phyloP scores from a whole-genome alignment of 2,113 vertebrate species.

The Equus przewalskii region DNA sequence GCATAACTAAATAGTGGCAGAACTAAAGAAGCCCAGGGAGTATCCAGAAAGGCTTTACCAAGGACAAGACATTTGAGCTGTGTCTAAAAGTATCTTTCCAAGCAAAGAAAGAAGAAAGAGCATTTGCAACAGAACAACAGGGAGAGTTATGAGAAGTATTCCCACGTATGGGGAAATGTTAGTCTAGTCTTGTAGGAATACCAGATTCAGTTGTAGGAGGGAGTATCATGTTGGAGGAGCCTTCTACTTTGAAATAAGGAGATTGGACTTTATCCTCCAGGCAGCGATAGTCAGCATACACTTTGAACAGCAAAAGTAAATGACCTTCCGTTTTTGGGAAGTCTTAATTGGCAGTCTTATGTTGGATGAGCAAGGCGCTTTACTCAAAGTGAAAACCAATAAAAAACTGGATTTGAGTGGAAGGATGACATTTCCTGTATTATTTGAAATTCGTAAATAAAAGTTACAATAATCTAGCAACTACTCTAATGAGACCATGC shows the following conservation, averaged over 20 bases:
- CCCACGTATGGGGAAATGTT: rapidly evolving
- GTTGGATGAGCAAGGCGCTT: neutral
- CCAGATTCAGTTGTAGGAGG: neutral
- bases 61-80: neutral
- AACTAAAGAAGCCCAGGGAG: neutral
- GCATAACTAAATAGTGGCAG: neutral
- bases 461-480: neutral
- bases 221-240: neutral
- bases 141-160: neutral
- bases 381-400: neutral
- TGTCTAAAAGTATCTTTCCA: neutral
- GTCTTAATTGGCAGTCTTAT: neutral
- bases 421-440: neutral
- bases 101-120: neutral
- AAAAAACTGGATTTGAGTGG: neutral
- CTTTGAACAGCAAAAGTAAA: neutral
- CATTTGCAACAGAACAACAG: neutral
- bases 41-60: neutral
- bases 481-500: neutral
- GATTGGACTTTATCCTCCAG: neutral
- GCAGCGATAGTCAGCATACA: neutral
- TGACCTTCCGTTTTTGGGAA: neutral
- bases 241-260: neutral
- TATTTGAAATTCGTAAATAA: neutral
- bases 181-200: neutral